These are phyloP conservation scores for Macrotis lagotis DNA, from an alignment of 2,113 vertebrate species.

Conservation along the genomic window DNA sequence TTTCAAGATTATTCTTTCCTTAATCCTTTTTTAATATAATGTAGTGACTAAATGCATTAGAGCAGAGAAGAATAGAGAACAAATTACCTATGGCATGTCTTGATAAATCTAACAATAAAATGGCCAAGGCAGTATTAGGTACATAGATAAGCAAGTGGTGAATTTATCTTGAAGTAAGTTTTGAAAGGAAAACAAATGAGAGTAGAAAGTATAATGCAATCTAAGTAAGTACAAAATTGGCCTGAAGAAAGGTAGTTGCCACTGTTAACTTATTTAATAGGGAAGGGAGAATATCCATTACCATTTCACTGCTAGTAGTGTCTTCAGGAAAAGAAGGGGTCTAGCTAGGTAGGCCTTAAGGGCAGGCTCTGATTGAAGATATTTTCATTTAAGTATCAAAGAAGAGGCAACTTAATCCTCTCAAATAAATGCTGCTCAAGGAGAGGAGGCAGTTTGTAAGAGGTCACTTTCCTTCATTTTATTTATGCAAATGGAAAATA, in stretches of 20 bases:
- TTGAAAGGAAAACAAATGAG: background rate
- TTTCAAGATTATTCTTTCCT: background rate
- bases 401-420: background rate
- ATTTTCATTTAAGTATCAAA: conserved; percentile 30
- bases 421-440: conserved; percentile 22
- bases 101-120: background rate
- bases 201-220: background rate
- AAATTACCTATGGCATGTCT: background rate
- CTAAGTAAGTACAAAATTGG: background rate
- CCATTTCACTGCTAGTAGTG: background rate
- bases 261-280: background rate
- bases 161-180: background rate
- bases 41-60: background rate
- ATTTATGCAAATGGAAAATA: conserved; percentile 15
- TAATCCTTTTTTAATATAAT: background rate
- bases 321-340: background rate
- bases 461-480: background rate
- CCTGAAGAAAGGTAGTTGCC: background rate
- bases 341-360: background rate
- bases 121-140: background rate
- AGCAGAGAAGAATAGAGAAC: background rate
- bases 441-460: conserved; percentile 2
- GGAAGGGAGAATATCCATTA: background rate
- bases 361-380: background rate
- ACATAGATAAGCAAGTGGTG: background rate